Percentiles rank a stretch among this genome's conserved stretches.
Conservation (phyloP, 2,113 vertebrate genomes). For the Condylura cristata region DNA sequence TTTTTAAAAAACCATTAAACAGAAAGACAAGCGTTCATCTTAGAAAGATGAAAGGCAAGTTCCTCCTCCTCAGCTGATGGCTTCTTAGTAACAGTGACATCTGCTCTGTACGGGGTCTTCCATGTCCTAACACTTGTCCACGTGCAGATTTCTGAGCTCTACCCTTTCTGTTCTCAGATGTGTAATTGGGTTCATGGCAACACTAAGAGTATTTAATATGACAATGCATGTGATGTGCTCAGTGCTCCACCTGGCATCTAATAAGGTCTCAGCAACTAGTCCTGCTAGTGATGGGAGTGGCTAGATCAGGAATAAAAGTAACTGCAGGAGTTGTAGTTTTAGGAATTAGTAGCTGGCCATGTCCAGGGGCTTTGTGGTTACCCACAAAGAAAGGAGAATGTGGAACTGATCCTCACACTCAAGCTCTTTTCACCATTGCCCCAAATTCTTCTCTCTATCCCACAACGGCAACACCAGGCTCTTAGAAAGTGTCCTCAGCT, state of each 20-base stretch:
- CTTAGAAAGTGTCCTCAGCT: background rate
- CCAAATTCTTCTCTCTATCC: background rate
- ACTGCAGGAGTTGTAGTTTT: background rate
- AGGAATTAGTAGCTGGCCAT: background rate
- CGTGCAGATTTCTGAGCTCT: background rate
- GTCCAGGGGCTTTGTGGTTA: background rate
- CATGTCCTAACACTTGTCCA: background rate
- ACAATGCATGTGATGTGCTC: background rate
- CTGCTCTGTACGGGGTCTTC: background rate
- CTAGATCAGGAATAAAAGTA: background rate
- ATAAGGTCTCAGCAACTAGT: background rate
- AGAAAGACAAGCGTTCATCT: constrained; percentile 71
- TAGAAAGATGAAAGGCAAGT: constrained; percentile 71
- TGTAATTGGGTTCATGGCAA: constrained; percentile 21
- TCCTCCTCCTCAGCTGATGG: constrained; percentile 24
- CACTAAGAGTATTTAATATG: background rate
- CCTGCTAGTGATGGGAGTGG: background rate
- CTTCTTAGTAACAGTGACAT: background rate
- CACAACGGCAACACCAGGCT: too few species aligned
- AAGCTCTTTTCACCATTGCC: background rate
- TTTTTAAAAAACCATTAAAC: constrained; percentile 77
- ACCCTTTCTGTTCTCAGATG: background rate
- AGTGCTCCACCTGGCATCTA: background rate
- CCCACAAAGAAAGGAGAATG: background rate
- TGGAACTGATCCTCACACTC: background rate